Evolutionary conservation across 2,797 vertebrate genomes (phyloP).

Genomic region (Falco cherrug): DNA sequence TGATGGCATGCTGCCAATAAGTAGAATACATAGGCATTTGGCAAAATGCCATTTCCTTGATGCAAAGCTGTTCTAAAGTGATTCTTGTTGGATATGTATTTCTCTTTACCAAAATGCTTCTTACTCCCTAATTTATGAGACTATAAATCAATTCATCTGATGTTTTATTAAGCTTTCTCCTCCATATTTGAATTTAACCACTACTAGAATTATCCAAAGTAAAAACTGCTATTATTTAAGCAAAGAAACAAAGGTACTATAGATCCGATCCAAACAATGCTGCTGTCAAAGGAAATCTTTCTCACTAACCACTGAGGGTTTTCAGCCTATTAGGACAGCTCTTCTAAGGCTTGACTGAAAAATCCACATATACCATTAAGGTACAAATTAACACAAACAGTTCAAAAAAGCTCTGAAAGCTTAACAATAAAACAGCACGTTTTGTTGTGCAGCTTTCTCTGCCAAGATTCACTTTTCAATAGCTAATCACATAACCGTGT

Average conservation of each 20-base stretch:
- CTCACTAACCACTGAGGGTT: neutral
- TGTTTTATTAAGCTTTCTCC: conserved; percentile 22
- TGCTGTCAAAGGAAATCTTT: neutral
- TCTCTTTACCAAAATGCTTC: conserved; percentile 39
- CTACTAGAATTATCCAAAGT: neutral
- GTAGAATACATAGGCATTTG: conserved; percentile 21
- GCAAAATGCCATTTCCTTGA: conserved; percentile 49
- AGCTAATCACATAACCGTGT: accelerated
- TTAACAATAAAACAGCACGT: neutral
- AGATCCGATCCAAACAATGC: neutral
- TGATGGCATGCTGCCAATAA: conserved; percentile 37
- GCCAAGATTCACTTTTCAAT: neutral
- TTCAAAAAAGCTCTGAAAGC: neutral
- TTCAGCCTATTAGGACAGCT: neutral
- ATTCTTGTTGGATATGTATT: conserved; percentile 18
- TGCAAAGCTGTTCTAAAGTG: conserved; percentile 17
- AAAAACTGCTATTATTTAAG: neutral
- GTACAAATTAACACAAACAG: neutral
- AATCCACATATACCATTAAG: neutral
- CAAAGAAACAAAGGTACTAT: neutral
- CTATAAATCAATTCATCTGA: conserved; percentile 27
- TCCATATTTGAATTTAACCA: conserved; percentile 26
- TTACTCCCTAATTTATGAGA: conserved; percentile 36
- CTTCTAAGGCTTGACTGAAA: neutral
- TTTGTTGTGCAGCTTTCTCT: neutral